Conservation (phyloP, 2,113 vertebrate species). For the Rhegmatorhina hoffmannsi region DNA sequence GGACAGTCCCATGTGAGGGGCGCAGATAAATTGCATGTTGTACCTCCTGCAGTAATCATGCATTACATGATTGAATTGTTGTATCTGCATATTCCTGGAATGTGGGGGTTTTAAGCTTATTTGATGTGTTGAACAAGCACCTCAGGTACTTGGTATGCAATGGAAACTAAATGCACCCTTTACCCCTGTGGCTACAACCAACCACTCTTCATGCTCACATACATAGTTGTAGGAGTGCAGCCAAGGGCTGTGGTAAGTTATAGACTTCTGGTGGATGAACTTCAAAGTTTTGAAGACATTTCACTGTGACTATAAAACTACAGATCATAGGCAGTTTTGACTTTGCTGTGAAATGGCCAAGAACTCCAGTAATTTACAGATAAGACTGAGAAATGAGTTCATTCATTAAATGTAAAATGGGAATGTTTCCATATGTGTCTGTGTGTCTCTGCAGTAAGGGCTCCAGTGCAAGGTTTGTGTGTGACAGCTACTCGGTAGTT, state of each 20-base stretch:
- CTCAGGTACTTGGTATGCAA: not conserved
- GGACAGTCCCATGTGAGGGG: too few species aligned
- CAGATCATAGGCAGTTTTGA: not conserved
- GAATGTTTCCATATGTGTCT: rapidly evolving
- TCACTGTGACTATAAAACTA: not conserved
- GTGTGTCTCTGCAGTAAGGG: rapidly evolving
- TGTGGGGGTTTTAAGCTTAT: not conserved
- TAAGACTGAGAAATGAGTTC: not conserved
- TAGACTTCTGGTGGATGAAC: not conserved
- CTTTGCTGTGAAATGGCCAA: not conserved
- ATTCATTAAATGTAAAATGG: not conserved
- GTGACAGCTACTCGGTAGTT: not conserved
- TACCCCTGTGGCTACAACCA: not conserved
- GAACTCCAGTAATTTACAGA: not conserved
- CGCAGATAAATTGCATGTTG: not conserved
- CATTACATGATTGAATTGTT: not conserved
- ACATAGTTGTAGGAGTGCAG: not conserved
- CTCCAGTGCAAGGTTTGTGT: not conserved
- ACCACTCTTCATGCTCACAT: not conserved
- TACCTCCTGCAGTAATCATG: not conserved
- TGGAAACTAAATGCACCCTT: not conserved
- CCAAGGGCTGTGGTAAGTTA: not conserved
- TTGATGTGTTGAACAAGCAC: not conserved
- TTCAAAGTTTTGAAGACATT: not conserved
- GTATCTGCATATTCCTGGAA: not conserved